A percentile compares a stretch with the other conserved stretches of the same genome.
These are phyloP conservation scores for Eubucco bourcierii DNA, from an alignment of 2,113 vertebrate species.

Conservation along the genomic window DNA sequence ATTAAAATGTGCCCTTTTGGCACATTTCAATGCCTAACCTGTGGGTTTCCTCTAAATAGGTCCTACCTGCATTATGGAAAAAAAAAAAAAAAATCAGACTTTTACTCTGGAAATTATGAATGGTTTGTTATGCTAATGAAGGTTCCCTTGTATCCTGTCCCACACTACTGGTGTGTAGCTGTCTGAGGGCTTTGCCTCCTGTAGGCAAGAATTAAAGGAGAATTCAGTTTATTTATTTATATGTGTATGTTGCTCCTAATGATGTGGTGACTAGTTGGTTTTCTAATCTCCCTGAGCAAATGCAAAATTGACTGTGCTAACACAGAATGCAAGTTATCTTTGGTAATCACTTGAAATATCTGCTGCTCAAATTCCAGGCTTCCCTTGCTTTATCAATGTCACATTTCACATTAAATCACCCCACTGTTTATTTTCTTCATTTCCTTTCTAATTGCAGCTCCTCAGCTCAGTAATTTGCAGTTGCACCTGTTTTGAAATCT, in stretches of 20 bases:
- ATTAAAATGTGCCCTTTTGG: no score
- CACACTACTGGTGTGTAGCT: neutral
- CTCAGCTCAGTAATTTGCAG: conserved; percentile 61
- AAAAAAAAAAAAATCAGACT: conserved; percentile 38
- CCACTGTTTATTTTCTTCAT: conserved; percentile 72
- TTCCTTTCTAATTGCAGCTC: conserved; percentile 78
- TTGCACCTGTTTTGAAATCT: conserved; percentile 42
- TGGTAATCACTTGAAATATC: conserved; percentile 69
- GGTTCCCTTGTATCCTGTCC: conserved; percentile 6
- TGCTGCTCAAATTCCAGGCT: conserved; percentile 71
- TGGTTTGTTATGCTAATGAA: conserved; percentile 13
- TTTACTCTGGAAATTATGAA: conserved; percentile 9
- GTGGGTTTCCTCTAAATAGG: conserved; percentile 15
- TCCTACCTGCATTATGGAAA: conserved; percentile 2
- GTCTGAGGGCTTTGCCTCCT: neutral
- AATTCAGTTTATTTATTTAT: neutral
- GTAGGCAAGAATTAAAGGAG: neutral
- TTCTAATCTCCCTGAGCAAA: conserved; percentile 58
- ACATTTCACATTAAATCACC: conserved; percentile 71
- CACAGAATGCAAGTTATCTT: conserved; percentile 62
- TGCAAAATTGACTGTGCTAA: conserved; percentile 37
- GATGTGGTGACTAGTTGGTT: neutral
- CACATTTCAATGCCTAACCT: neutral
- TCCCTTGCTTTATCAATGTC: conserved; percentile 78
- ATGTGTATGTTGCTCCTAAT: neutral